Evolutionary conservation across 2,888 invertebrate genomes (phyloP), one percentile per base, ranked within the genome.

Genomic region (Meandrusa payeni): DNA sequence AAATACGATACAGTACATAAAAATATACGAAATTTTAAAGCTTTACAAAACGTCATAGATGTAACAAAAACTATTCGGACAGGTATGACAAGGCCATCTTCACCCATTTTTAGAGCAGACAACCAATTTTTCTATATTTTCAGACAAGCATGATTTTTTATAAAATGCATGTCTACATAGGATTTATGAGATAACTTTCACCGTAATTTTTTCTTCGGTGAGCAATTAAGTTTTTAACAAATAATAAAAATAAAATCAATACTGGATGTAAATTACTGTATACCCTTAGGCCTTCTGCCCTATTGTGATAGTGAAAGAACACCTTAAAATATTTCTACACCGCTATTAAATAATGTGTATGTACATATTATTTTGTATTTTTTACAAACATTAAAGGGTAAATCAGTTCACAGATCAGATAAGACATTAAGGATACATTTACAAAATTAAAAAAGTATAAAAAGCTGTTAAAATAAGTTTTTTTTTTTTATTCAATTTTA

Each of bases 211-310:
- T n/a, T n/a, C n/a, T n/a, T n/a, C n/a, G n/a, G n/a, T n/a, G n/a
- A n/a, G n/a, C n/a, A n/a, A n/a, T n/a, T n/a, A n/a, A n/a, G n/a
- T n/a, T n/a, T n/a, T n/a, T n/a, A n/a, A n/a, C n/a, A n/a, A 15
- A 3, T 3, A 15, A 4, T 15, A n/a, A 5, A 31, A 31, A 31
- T n/a, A 9, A 19, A 31, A 7, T 20, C 20, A 20, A 33, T 41
- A 13, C 36, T 22, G 13, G 7, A 29, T 12, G 24, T 28, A 29
- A 29, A 23, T 11, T 36, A 29, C 29, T 31, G 24, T 24, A 27
- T 20, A 32, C 9, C 24, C n/a, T 43, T 43, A 43, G 43, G 43
- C 43, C 32, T 37, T 32, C 26, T 37, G 43, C 43, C 42, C 26
- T 43, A 27, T 20, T 5, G 28, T 28, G 22, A 10, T 13, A 34